Conservation (phyloP, 1,140 invertebrate genomes). For the Tribolium madens region DNA sequence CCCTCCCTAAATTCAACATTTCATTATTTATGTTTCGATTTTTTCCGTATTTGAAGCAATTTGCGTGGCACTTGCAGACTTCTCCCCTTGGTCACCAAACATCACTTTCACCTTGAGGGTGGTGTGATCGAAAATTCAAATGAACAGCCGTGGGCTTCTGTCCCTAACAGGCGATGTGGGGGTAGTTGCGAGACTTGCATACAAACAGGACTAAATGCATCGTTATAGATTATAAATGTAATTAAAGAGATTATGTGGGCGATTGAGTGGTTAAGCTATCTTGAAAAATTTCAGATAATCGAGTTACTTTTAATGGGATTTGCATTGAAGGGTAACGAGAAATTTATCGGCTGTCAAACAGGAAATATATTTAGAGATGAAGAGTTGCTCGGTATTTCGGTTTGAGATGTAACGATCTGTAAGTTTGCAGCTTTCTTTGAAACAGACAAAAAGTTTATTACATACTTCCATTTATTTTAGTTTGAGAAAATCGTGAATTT, state of each 20-base stretch:
- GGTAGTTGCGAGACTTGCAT: neutral
- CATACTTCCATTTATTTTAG: no score
- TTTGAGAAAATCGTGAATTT: no score
- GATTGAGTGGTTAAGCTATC: slow-evolving; percentile 33
- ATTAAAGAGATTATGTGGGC: slow-evolving; percentile 41
- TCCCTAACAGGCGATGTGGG: neutral
- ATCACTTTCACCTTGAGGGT: slow-evolving; percentile 11
- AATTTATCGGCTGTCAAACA: neutral
- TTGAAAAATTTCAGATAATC: neutral
- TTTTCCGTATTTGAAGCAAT: neutral
- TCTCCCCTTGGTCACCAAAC: neutral
- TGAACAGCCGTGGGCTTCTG: slow-evolving; percentile 21
- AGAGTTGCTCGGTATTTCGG: neutral
- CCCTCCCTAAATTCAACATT: neutral
- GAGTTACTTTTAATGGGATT: slow-evolving; percentile 5
- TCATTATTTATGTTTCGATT: neutral
- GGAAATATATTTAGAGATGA: neutral
- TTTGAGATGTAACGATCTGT: neutral
- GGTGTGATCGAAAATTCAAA: slow-evolving; percentile 49
- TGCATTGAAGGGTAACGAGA: neutral
- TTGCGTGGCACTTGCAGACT: neutral
- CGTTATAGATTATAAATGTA: slow-evolving; percentile 44
- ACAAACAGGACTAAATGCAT: slow-evolving; percentile 24
- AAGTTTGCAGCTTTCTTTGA: neutral
- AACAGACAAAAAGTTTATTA: neutral